Evolutionary conservation across 2,113 vertebrate species (phyloP), one percentile per base, ranked within the genome.

Genomic region (Tachuris rubrigastra): DNA sequence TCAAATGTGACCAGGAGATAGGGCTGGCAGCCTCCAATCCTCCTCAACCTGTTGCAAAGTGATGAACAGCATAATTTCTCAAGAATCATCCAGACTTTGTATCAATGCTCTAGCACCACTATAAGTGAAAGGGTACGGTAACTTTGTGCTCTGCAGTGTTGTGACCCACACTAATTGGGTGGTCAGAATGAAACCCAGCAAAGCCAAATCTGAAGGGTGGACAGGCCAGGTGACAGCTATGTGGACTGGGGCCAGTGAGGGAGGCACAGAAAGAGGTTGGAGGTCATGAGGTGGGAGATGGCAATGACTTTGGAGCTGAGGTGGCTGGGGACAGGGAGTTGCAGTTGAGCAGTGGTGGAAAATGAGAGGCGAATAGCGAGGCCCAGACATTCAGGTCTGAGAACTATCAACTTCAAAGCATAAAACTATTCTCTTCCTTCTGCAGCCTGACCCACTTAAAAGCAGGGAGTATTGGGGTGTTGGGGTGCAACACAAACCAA

Each of bases 211-310:
- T 44, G 31, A 59, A 28, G 9, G 19, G 42, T 2, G 1, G 59
- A 46, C 2, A 5, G 13, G 16, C 3, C 37, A 5, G n/a, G 31
- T 30, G 28, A 33, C 19, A 66, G 20, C 35, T 77, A 12, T 7
- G 5, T 8, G 30, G 41, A 28, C 35, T 81, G n/a, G 14, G 8
- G 16, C 16, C 0, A 0, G 3, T 9, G 23, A 6, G 12, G 20
- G 31, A 78, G 31, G 28, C 20, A 72, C 42, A 37, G 14, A 42
- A 11, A 80, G 27, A 30, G 56, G 42, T 25, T 42, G 14, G 19
- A 63, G 52, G 13, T 9, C 1, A 0, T 9, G 52, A 73, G 33
- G 19, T 39, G 24, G 24, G n/a, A 67, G 58, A 85, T 49, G 44
- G 60, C 37, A 71, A 71, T 55, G 73, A 44, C 37, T 49, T 58